A percentile compares a stretch with the other conserved stretches of the same genome.
Evolutionary conservation across 2,888 invertebrate genomes (phyloP).

Genomic region (Polyploca ridens): DNA sequence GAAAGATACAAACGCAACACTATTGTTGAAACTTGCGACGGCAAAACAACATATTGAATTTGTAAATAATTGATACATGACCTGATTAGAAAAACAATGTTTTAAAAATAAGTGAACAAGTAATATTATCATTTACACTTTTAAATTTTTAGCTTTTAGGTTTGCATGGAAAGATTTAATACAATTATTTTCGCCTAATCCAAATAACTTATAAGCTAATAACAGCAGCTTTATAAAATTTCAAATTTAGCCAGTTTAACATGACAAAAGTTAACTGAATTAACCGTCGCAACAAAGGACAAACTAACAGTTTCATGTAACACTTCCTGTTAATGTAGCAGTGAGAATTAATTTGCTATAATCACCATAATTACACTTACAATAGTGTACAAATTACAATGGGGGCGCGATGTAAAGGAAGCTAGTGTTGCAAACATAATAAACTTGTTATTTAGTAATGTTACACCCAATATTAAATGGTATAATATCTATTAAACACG

Average conservation of each 20-base stretch:
- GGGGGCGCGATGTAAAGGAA: not conserved
- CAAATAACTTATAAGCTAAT: no score
- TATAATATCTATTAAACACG: not conserved
- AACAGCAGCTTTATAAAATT: no score
- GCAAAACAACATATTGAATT: no score
- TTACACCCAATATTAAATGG: not conserved
- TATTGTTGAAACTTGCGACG: no score
- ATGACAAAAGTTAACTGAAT: conserved; percentile 2
- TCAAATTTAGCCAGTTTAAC: not conserved
- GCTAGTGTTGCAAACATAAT: not conserved
- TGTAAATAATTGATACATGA: no score
- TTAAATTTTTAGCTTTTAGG: no score
- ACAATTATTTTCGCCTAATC: no score
- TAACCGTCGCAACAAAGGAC: conserved; percentile 11
- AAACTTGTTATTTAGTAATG: not conserved
- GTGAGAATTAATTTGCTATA: not conserved
- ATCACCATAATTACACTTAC: not conserved
- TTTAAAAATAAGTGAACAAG: no score
- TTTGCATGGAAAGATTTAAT: no score
- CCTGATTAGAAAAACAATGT: no score
- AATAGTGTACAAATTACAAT: not conserved
- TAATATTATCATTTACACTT: no score
- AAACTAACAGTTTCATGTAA: conserved; percentile 35
- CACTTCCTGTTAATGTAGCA: conserved; percentile 37
- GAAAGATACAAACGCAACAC: no score